These are phyloP conservation scores for Andrena marginata DNA, from an alignment of 2,888 invertebrate genomes.

Conservation along the genomic window DNA sequence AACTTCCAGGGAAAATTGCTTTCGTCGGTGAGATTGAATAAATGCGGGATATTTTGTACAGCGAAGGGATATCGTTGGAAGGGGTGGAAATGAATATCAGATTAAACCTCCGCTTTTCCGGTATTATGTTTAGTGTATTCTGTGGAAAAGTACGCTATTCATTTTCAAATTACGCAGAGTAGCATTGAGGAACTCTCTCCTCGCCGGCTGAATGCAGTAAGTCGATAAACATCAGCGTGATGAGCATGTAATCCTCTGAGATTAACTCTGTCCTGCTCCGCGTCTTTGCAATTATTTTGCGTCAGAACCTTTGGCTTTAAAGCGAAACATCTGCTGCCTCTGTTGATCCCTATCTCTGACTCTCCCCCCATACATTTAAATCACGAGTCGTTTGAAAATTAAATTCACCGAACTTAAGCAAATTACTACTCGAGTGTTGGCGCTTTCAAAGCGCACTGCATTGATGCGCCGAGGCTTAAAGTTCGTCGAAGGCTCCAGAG, in stretches of 20 bases:
- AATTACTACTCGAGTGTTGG: no score
- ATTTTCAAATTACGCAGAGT: neutral
- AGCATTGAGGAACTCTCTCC: constrained; percentile 6
- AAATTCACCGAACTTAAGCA: neutral
- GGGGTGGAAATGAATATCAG: neutral
- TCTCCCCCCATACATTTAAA: neutral
- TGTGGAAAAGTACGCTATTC: neutral
- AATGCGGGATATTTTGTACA: constrained; percentile 1
- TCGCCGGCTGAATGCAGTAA: constrained; percentile 20
- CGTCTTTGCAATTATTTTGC: constrained; percentile 16
- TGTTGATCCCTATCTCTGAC: no score
- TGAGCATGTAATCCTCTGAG: constrained; percentile 33
- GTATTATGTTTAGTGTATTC: neutral
- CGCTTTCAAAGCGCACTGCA: no score
- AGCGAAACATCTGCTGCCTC: neutral
- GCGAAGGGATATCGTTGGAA: neutral
- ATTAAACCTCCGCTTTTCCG: neutral
- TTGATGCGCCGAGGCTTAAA: no score
- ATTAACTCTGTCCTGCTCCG: constrained; percentile 12
- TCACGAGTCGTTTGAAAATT: neutral
- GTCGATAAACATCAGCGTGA: constrained; percentile 29
- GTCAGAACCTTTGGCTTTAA: neutral
- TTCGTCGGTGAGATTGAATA: neutral
- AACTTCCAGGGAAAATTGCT: constrained; percentile 6
- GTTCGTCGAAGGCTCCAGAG: no score